Conservation (phyloP, 1,140 invertebrate genomes). For the Chlorops oryzae region DNA sequence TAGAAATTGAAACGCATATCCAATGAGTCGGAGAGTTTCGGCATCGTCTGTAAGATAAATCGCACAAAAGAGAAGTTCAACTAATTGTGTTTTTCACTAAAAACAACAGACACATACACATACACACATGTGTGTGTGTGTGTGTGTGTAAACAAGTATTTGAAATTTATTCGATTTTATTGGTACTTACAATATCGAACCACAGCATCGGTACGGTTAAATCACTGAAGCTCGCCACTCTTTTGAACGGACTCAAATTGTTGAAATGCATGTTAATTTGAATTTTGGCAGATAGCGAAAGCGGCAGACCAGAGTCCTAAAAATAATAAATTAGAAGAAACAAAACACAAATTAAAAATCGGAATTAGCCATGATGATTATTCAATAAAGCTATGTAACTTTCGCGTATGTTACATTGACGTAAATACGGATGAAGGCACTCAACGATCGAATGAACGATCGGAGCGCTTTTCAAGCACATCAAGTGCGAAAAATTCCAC, state of each 20-base stretch:
- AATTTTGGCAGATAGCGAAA: conserved; percentile 66
- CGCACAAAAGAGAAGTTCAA: not conserved
- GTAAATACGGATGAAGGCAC: too few species aligned
- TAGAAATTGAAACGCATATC: conserved; percentile 64
- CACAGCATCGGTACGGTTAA: conserved; percentile 68
- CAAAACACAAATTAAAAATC: conserved; percentile 7
- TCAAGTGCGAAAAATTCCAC: too few species aligned
- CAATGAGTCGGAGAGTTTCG: conserved; percentile 56
- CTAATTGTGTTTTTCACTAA: not conserved
- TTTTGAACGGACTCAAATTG: conserved; percentile 57
- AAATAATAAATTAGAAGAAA: conserved; percentile 15
- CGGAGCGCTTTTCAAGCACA: too few species aligned
- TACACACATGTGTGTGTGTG: too few species aligned
- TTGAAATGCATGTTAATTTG: conserved; percentile 79
- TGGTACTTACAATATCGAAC: conserved; percentile 75
- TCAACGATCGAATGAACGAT: too few species aligned
- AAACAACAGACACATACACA: too few species aligned
- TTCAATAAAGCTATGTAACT: too few species aligned
- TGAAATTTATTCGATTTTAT: conserved; percentile 1
- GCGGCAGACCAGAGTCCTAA: conserved; percentile 66
- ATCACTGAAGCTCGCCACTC: conserved; percentile 59
- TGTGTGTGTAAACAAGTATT: not conserved
- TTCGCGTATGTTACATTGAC: too few species aligned
- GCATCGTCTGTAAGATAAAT: conserved; percentile 65
- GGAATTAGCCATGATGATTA: too few species aligned